Percentiles rank a stretch among this genome's conserved stretches.
phyloP scores from a whole-genome alignment of 2,797 vertebrate genomes.

The Taenioides sp. region DNA sequence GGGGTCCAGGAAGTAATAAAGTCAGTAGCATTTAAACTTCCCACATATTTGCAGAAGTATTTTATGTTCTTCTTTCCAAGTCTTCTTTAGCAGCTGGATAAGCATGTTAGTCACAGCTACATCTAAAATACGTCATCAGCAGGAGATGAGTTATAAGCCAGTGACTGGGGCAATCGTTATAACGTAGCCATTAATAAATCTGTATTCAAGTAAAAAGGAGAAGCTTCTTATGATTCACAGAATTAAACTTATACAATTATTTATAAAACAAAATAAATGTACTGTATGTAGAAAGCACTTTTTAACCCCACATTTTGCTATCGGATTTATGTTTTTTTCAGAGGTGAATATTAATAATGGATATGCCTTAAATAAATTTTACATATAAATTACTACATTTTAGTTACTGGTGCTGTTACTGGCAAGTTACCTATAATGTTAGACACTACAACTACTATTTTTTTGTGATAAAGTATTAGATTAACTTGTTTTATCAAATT shows the following conservation, averaged over 20 bases:
- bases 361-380: no score
- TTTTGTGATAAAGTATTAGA: background rate
- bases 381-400: no score
- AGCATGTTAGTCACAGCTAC: constrained; percentile 49
- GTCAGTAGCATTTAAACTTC: constrained; percentile 14
- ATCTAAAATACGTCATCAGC: constrained; percentile 29
- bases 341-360: no score
- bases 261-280: no score
- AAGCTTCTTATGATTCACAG: background rate
- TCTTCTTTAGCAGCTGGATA: constrained; percentile 29
- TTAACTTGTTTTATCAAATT: background rate
- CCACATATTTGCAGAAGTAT: constrained; percentile 7
- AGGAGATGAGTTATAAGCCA: constrained; percentile 22
- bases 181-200: background rate
- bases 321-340: no score
- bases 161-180: constrained; percentile 15
- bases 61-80: constrained; percentile 28
- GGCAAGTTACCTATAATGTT: no score
- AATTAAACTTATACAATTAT: no score
- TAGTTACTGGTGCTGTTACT: no score
- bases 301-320: no score
- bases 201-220: background rate
- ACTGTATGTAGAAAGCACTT: no score
- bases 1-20: constrained; percentile 3
- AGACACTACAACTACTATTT: background rate